These are phyloP conservation scores for Tenthredo notha DNA, from an alignment of 2,888 invertebrate genomes.

Conservation along the genomic window DNA sequence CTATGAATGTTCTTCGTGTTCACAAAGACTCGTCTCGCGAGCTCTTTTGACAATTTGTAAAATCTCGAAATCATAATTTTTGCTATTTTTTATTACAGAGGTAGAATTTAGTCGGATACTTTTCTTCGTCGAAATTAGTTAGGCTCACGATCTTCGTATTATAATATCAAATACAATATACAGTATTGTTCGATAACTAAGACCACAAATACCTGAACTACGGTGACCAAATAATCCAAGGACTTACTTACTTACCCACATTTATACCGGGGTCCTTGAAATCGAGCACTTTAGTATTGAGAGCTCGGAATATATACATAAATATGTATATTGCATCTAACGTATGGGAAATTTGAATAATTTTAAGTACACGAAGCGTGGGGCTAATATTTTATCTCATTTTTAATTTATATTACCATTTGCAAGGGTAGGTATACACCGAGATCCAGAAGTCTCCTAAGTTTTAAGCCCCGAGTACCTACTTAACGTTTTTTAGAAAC, in stretches of 20 bases:
- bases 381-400: not conserved
- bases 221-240: not conserved
- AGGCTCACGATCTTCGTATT: not conserved
- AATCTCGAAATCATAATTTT: not conserved
- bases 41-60: not conserved
- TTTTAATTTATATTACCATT: not conserved
- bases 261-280: not conserved
- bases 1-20: not conserved
- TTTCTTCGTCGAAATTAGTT: not conserved
- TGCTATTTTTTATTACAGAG: not conserved
- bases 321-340: not conserved
- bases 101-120: not conserved
- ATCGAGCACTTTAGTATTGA: not conserved
- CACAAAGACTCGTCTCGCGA: not conserved
- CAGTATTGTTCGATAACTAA: not conserved
- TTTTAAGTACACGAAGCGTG: constrained; percentile 5
- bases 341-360: constrained; percentile 38
- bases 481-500: not conserved
- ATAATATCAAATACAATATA: not conserved
- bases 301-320: not conserved
- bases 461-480: not conserved
- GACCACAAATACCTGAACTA: not conserved
- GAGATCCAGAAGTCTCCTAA: not conserved
- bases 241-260: not conserved
- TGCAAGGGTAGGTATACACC: not conserved